A percentile compares a stretch with the other conserved stretches of the same genome.
These are phyloP conservation scores for Pagetopsis macropterus DNA, from an alignment of 2,797 vertebrate species.

Conservation along the genomic window DNA sequence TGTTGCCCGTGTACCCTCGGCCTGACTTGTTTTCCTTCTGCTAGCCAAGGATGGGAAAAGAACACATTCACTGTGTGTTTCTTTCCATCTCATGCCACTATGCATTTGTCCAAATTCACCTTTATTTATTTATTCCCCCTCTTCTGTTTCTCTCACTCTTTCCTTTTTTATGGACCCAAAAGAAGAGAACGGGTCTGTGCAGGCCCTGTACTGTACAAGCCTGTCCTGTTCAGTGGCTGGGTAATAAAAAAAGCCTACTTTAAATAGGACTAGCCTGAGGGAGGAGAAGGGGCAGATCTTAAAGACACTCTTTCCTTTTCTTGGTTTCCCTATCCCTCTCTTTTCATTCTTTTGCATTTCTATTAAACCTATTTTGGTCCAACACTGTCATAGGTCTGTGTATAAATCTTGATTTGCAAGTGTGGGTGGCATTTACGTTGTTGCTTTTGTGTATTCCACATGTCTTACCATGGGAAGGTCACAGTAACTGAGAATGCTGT, in stretches of 20 bases:
- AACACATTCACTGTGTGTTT: slow-evolving; percentile 68
- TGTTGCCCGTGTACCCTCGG: slow-evolving; percentile 47
- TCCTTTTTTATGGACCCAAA: slow-evolving; percentile 50
- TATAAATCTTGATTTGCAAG: neutral
- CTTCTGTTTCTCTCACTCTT: slow-evolving; percentile 44
- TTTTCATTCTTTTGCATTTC: slow-evolving; percentile 15
- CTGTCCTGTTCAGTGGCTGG: slow-evolving; percentile 56
- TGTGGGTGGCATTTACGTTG: neutral
- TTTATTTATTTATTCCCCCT: slow-evolving; percentile 64
- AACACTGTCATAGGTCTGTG: neutral
- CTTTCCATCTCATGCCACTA: slow-evolving; percentile 69
- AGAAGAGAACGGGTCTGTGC: slow-evolving; percentile 54
- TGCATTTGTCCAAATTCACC: slow-evolving; percentile 67
- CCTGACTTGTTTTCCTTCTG: slow-evolving; percentile 68
- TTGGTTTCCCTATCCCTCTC: neutral
- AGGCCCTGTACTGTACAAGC: slow-evolving; percentile 58
- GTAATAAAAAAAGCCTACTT: slow-evolving; percentile 58
- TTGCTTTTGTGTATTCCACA: slow-evolving; percentile 25
- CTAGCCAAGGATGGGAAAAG: slow-evolving; percentile 66
- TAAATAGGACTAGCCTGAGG: slow-evolving; percentile 62
- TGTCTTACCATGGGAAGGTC: neutral
- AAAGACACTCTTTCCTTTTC: slow-evolving; percentile 18
- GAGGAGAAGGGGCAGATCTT: slow-evolving; percentile 34
- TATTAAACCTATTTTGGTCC: slow-evolving; percentile 16
- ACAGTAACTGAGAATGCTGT: slow-evolving; percentile 4